Base-by-base conservation (phyloP, 92 coral and sea anemone species). In the Muricea muricata region DNA sequence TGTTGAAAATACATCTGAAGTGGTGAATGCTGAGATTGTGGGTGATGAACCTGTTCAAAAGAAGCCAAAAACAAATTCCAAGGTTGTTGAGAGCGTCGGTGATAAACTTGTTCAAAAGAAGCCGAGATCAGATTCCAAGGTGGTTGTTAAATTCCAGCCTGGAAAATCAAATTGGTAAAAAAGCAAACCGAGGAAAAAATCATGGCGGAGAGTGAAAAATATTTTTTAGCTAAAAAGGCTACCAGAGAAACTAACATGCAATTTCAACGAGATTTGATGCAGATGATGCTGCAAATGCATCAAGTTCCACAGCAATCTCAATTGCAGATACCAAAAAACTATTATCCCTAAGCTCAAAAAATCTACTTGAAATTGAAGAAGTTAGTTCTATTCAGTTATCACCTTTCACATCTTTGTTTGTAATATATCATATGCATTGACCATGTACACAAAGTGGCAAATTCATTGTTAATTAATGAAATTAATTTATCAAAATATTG, bases 241-340 rank as follows among this genome's bases (percentile, higher is more conserved):
- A 63, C 84, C 73, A 85, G 84, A 65, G 88, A 85, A 46, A 82
- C 87, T 31, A 75, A 75, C 41, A 15, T 76, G 63, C 65, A 85
- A 47, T 85, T 85, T 76, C 84, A 85, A 48, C 39, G 83, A 56
- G 85, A 80, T 4, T 34, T 65, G 78, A 80, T 65, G 76, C 55
- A 61, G 35, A 74, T 74, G 88, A 47, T 75, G 88, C 39, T 84
- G 83, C 88, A 74, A 82, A 84, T 84, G 88, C 84, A 75, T 45
- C 63, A 31, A 54, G 75, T 40, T 23, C 84, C 41, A 32, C 83
- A 84, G 28, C 73, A 69, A 61, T 57, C 31, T 33, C 83, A 74
- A 31, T 29, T 52, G 75, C 24, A 26, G 17, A 9, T 33, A 54
- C 75, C 73, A 80, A 76, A n/a, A 55, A 55, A 55, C 63, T 24